A percentile compares a stretch with the other conserved stretches of the same genome.
Evolutionary conservation across 92 coral and sea anemone species (phyloP).

Genomic region (Phymanthus crucifer): DNA sequence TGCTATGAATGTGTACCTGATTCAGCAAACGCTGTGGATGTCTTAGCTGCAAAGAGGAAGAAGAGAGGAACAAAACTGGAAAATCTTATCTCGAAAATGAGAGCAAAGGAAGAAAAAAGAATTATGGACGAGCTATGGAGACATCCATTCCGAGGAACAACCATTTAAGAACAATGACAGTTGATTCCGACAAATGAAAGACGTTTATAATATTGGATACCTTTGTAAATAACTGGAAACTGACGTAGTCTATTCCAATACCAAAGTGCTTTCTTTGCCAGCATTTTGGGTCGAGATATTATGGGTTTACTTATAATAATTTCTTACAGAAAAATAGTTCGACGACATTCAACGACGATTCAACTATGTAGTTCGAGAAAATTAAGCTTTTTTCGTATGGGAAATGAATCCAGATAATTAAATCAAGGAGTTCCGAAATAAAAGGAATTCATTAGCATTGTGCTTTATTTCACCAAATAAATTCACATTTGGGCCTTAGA

Average conservation of each 20-base stretch:
- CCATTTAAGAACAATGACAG: constrained; percentile 34
- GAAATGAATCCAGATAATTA: not conserved
- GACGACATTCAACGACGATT: constrained; percentile 4
- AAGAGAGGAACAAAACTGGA: constrained; percentile 84
- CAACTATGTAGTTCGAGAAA: not conserved
- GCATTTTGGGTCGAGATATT: constrained; percentile 15
- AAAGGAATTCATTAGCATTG: no score
- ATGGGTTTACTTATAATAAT: constrained; percentile 14
- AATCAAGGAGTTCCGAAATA: no score
- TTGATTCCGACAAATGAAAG: not conserved
- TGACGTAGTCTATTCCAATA: constrained; percentile 9
- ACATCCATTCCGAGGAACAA: constrained; percentile 51
- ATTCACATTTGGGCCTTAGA: no score
- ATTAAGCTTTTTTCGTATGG: not conserved
- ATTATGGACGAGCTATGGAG: constrained; percentile 69
- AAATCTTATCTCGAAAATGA: constrained; percentile 58
- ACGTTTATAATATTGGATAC: constrained; percentile 31
- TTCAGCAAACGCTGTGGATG: constrained; percentile 69
- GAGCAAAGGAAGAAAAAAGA: constrained; percentile 65
- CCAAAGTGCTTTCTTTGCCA: not conserved
- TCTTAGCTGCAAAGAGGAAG: constrained; percentile 67
- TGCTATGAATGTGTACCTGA: constrained; percentile 98
- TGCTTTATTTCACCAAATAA: no score
- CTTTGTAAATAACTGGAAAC: constrained; percentile 33
- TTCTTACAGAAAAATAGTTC: constrained; percentile 7